phyloP scores from a whole-genome alignment of 2,888 invertebrate genomes.

The Terebella lapidaria region DNA sequence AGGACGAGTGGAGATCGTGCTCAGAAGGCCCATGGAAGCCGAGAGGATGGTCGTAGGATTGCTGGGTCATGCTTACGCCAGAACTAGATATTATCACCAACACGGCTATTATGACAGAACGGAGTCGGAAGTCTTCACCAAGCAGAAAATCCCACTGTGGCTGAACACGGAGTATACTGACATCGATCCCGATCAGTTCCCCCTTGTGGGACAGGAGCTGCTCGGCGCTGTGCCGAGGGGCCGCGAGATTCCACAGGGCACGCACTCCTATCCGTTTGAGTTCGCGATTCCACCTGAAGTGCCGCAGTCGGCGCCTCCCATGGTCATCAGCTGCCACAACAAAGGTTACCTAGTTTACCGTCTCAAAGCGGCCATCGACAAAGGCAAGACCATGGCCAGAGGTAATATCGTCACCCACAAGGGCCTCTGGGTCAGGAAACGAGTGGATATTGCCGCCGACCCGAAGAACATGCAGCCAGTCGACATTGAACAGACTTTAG shows the following conservation, averaged over 20 bases:
- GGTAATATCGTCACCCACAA: slow-evolving; percentile 1
- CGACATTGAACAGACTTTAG: neutral
- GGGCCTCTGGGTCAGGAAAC: neutral
- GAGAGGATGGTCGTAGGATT: neutral
- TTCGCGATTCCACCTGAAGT: neutral
- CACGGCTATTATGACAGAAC: neutral
- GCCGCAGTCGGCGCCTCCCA: neutral
- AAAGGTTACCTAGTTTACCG: neutral
- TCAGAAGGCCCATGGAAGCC: neutral
- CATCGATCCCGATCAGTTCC: neutral
- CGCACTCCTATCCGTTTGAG: neutral
- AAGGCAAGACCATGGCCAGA: neutral
- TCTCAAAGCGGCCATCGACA: neutral
- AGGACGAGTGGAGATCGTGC: neutral
- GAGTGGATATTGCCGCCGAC: neutral
- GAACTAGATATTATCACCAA: neutral
- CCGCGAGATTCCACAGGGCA: too few relatives aligned
- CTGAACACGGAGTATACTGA: neutral
- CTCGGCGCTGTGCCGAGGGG: too few relatives aligned
- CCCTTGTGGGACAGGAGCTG: too few relatives aligned
- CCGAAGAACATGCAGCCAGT: neutral
- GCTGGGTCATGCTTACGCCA: neutral
- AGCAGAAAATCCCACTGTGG: neutral
- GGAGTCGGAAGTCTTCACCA: neutral
- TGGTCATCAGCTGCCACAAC: neutral